Evolutionary conservation across 2,888 invertebrate genomes (phyloP).

Genomic region (Norana najaformis): DNA sequence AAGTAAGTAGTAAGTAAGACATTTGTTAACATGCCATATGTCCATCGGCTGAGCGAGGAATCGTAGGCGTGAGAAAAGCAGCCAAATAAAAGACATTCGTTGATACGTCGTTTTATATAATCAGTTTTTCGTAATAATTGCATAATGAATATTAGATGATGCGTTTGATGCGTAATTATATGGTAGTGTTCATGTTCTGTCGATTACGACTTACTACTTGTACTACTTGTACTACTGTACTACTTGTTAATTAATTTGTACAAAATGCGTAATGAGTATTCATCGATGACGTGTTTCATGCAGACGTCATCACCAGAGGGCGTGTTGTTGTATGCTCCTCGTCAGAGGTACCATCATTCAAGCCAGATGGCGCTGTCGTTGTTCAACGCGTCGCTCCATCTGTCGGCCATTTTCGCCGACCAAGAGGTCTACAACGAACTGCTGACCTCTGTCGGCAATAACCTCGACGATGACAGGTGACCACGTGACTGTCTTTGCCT

Average conservation of each 20-base stretch:
- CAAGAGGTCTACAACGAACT: slow-evolving; percentile 65
- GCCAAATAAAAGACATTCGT: too few species aligned
- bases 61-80: too few species aligned
- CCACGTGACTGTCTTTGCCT: background rate
- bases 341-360: slow-evolving; percentile 85
- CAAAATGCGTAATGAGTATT: background rate
- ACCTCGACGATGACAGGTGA: slow-evolving; percentile 58
- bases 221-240: too few species aligned
- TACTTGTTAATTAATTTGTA: background rate
- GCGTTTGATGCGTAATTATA: too few species aligned
- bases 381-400: slow-evolving; percentile 78
- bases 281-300: background rate
- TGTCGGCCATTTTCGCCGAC: slow-evolving; percentile 85
- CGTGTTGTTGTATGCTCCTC: slow-evolving; percentile 82
- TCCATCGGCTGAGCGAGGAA: too few species aligned
- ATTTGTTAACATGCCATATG: too few species aligned
- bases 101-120: too few species aligned
- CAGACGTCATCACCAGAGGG: slow-evolving; percentile 63
- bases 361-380: slow-evolving; percentile 84
- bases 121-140: too few species aligned
- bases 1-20: too few species aligned
- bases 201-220: too few species aligned
- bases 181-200: too few species aligned
- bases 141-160: too few species aligned
- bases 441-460: slow-evolving; percentile 54